A percentile compares a stretch with the other conserved stretches of the same genome.
phyloP scores from a whole-genome alignment of 2,888 invertebrate species.

The Eupithecia subumbrata region DNA sequence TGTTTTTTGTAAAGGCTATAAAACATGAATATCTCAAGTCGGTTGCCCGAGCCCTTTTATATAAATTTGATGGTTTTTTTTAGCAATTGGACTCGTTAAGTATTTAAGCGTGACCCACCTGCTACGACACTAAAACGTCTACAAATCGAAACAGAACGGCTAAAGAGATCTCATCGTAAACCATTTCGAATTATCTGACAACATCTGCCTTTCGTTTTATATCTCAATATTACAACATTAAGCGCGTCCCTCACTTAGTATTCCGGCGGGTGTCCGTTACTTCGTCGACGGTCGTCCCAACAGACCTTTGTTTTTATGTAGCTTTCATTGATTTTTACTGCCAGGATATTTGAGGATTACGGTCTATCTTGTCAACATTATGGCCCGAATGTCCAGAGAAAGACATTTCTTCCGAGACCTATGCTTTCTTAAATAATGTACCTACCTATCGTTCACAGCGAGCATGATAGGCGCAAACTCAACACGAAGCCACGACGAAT shows the following conservation, averaged over 20 bases:
- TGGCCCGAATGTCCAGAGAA: background rate
- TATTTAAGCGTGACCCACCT: background rate
- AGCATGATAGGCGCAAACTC: too few relatives aligned
- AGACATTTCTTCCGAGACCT: background rate
- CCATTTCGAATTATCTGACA: constrained; percentile 19
- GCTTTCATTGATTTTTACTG: constrained; percentile 37
- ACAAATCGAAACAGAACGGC: background rate
- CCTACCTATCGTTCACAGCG: too few relatives aligned
- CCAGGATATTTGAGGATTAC: background rate
- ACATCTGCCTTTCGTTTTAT: constrained; percentile 18
- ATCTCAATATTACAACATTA: constrained; percentile 25
- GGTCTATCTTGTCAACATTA: constrained; percentile 8
- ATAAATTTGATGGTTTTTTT: background rate
- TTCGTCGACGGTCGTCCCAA: constrained; percentile 56
- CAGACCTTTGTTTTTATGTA: constrained; percentile 52
- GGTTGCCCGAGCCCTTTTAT: background rate
- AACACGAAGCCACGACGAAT: too few relatives aligned
- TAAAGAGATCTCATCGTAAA: constrained; percentile 36
- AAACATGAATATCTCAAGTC: background rate
- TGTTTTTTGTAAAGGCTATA: background rate
- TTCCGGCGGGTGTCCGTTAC: constrained; percentile 63
- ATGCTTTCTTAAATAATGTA: too few relatives aligned
- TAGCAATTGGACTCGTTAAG: background rate
- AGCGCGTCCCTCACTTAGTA: constrained; percentile 51
- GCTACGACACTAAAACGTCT: background rate